phyloP scores from a whole-genome alignment of 2,797 vertebrate genomes.

The Pampus argenteus region DNA sequence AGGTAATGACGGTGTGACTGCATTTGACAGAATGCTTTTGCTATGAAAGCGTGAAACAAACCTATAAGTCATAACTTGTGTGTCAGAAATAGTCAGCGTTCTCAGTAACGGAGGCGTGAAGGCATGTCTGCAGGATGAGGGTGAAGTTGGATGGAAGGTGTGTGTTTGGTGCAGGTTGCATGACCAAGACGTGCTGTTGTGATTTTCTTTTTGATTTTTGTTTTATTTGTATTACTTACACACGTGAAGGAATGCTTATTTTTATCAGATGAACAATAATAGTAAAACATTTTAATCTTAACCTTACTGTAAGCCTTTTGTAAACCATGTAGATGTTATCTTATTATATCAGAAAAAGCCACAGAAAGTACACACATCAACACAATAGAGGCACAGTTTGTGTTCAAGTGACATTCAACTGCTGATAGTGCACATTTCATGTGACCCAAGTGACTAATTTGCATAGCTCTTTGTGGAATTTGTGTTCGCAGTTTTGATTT shows the following conservation, averaged over 20 bases:
- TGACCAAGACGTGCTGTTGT: conserved; percentile 28
- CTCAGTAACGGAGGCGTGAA: conserved; percentile 29
- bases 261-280: conserved; percentile 15
- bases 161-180: conserved; percentile 45
- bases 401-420: conserved; percentile 15
- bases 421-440: conserved; percentile 9
- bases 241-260: conserved; percentile 7
- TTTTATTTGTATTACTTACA: neutral
- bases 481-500: neutral
- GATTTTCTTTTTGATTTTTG: neutral
- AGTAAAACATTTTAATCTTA: neutral
- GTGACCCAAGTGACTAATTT: neutral
- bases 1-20: conserved; percentile 79
- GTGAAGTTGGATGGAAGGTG: conserved; percentile 10
- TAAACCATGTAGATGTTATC: conserved; percentile 42
- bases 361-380: conserved; percentile 30
- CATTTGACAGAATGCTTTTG: conserved; percentile 62
- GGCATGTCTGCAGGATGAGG: conserved; percentile 39
- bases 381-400: conserved; percentile 35
- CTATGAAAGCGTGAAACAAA: conserved; percentile 50
- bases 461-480: conserved; percentile 9
- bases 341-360: conserved; percentile 37
- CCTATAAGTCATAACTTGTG: conserved; percentile 27
- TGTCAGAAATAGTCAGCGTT: conserved; percentile 41
- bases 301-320: conserved; percentile 4